Evolutionary conservation across 2,797 vertebrate species (phyloP).

Genomic region (Pangasius krempfi): DNA sequence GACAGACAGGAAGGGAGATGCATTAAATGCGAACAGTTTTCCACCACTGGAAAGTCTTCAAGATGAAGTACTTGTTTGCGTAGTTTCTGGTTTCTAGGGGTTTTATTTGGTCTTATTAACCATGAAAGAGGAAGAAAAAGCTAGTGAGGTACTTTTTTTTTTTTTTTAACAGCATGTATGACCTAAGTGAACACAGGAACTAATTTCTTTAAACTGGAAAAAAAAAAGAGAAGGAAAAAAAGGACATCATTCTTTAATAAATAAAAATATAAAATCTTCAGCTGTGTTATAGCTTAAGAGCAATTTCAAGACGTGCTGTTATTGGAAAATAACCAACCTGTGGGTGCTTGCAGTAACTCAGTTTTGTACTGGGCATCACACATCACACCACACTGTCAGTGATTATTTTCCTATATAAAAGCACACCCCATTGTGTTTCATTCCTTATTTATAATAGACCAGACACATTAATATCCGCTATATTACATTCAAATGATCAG

Average conservation of each 20-base stretch:
- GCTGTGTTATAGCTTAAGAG: background rate
- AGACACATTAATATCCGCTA: background rate
- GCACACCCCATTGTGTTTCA: background rate
- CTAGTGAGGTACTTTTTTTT: background rate
- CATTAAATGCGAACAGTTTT: background rate
- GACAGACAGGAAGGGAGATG: background rate
- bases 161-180: background rate
- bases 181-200: background rate
- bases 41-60: too few relatives aligned
- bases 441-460: background rate
- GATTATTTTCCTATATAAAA: background rate
- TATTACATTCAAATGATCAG: background rate
- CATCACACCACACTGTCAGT: background rate
- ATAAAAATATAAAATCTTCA: background rate
- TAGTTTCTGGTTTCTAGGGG: background rate
- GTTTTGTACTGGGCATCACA: background rate
- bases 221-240: background rate
- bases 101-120: background rate
- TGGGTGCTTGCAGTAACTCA: background rate
- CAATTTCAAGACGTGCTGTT: background rate
- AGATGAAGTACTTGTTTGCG: too few relatives aligned
- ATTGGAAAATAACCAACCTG: background rate
- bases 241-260: background rate
- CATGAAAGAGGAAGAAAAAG: background rate
- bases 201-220: background rate